Percentiles rank a stretch among this genome's conserved stretches.
Evolutionary conservation across 2,888 invertebrate species (phyloP).

Genomic region (Cephus nigrinus): DNA sequence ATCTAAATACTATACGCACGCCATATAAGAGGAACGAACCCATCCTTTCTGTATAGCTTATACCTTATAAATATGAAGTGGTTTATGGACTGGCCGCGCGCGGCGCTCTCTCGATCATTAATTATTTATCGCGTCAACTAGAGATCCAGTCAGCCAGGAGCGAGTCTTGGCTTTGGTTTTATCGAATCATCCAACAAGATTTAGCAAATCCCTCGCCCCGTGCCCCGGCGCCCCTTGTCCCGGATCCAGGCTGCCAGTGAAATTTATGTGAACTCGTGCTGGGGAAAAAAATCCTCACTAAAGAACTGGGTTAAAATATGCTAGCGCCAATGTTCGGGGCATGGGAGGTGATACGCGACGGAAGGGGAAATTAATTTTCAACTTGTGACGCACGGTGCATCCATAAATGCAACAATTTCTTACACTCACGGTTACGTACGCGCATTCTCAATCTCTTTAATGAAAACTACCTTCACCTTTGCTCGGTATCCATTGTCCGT

Average conservation of each 20-base stretch:
- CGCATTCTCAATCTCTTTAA: not conserved
- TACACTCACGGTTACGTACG: slow-evolving; percentile 12
- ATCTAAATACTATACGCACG: slow-evolving; percentile 56
- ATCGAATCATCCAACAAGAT: slow-evolving; percentile 32
- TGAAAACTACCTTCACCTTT: not conserved
- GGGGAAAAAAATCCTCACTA: slow-evolving; percentile 31
- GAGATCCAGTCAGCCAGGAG: slow-evolving; percentile 36
- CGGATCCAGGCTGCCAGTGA: not conserved
- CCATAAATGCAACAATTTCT: slow-evolving; percentile 60
- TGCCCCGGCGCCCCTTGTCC: not conserved
- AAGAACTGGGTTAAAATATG: slow-evolving; percentile 63
- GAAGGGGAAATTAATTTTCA: slow-evolving; percentile 55
- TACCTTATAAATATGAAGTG: slow-evolving; percentile 27
- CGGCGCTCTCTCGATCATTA: slow-evolving; percentile 52
- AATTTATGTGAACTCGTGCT: slow-evolving; percentile 31
- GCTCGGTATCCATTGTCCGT: not conserved
- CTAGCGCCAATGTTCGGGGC: slow-evolving; percentile 38
- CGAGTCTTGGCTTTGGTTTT: slow-evolving; percentile 17
- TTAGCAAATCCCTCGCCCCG: slow-evolving; percentile 35
- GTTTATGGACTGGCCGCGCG: slow-evolving; percentile 25
- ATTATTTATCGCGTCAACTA: slow-evolving; percentile 62
- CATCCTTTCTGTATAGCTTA: slow-evolving; percentile 32
- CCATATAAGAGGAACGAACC: slow-evolving; percentile 36
- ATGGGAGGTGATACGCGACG: not conserved
- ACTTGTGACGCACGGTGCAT: slow-evolving; percentile 52